Percentiles rank a stretch among this genome's conserved stretches.
phyloP scores from a whole-genome alignment of 2,888 invertebrate species.

The Eretmocerus hayati region DNA sequence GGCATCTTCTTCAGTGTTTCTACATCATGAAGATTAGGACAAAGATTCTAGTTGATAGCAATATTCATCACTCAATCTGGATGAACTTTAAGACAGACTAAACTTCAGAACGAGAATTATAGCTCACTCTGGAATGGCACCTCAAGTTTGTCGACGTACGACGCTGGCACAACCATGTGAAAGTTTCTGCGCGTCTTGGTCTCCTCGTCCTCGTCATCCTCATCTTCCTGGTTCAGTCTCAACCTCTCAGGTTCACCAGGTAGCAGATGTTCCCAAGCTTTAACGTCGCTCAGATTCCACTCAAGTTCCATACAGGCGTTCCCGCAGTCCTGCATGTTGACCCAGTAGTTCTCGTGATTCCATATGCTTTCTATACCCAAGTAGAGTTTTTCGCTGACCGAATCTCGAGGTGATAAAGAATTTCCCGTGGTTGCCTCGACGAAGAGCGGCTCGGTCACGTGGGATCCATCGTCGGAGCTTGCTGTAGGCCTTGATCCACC shows the following conservation, averaged over 20 bases:
- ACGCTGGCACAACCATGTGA: constrained; percentile 68
- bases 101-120: neutral
- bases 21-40: too few relatives aligned
- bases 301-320: constrained; percentile 51
- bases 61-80: too few relatives aligned
- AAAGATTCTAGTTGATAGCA: too few relatives aligned
- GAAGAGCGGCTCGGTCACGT: constrained; percentile 63
- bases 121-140: constrained; percentile 41
- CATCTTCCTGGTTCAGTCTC: constrained; percentile 47
- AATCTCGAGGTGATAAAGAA: constrained; percentile 38
- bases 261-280: constrained; percentile 68
- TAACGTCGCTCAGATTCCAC: constrained; percentile 57
- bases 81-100: too few relatives aligned
- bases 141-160: constrained; percentile 66
- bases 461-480: constrained; percentile 41
- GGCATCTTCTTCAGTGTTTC: too few relatives aligned
- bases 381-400: constrained; percentile 58
- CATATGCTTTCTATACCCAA: constrained; percentile 77
- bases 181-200: constrained; percentile 48
- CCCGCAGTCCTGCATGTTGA: constrained; percentile 57
- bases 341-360: constrained; percentile 80
- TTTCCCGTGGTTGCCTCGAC: constrained; percentile 79
- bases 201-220: constrained; percentile 50
- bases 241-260: constrained; percentile 59
- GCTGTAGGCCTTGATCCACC: neutral